phyloP scores from a whole-genome alignment of 2,888 invertebrate species.

The Deilephila porcellus region DNA sequence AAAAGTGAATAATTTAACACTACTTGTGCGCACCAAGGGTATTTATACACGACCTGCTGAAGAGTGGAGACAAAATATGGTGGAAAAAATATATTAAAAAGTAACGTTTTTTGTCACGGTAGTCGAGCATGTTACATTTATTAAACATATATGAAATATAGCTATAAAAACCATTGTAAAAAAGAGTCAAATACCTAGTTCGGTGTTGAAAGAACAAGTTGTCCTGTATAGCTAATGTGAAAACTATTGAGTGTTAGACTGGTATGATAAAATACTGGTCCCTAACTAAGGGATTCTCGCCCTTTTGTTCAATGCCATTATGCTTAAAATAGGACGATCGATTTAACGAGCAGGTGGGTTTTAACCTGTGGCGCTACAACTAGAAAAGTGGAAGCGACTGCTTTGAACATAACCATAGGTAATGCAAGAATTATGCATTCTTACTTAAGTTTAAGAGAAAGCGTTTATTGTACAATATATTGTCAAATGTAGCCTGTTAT shows the following conservation, averaged over 20 bases:
- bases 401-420: not conserved
- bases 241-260: not conserved
- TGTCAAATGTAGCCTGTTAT: too few species aligned
- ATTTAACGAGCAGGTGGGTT: not conserved
- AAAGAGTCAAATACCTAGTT: not conserved
- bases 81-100: not conserved
- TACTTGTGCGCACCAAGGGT: not conserved
- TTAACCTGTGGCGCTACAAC: not conserved
- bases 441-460: not conserved
- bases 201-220: not conserved
- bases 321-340: not conserved
- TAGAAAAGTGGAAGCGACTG: not conserved
- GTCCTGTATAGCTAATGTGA: not conserved
- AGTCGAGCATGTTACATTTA: too few species aligned
- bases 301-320: not conserved
- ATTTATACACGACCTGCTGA: not conserved
- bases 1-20: not conserved
- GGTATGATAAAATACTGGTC: not conserved
- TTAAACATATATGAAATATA: too few species aligned
- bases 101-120: too few species aligned
- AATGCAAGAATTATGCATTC: not conserved
- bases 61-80: slow-evolving; percentile 2
- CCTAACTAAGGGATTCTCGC: not conserved
- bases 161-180: not conserved
- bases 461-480: too few species aligned